Conservation (phyloP, 2,888 invertebrate genomes). For the Slavum lentiscoides region DNA sequence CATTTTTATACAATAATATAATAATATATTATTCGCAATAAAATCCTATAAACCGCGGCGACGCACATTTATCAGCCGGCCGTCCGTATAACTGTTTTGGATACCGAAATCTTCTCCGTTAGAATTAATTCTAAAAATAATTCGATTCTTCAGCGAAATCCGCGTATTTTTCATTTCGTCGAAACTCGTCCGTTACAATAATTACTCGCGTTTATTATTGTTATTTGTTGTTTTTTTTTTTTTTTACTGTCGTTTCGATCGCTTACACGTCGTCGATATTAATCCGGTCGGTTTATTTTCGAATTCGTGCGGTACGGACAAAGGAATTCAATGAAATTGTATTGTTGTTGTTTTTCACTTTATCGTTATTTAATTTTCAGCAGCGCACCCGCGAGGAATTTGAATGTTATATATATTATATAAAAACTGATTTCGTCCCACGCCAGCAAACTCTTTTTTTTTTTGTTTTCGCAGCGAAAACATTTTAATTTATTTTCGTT, state of each 20-base stretch:
- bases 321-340: slow-evolving; percentile 15
- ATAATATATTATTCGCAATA: too few species aligned
- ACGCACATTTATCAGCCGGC: too few species aligned
- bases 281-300: slow-evolving; percentile 32
- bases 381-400: slow-evolving; percentile 18
- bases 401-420: slow-evolving; percentile 21
- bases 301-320: slow-evolving; percentile 16
- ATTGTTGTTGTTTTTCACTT: slow-evolving; percentile 23
- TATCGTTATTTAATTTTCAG: slow-evolving; percentile 40
- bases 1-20: slow-evolving; percentile 2
- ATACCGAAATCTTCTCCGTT: too few species aligned
- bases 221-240: neutral
- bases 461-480: slow-evolving; percentile 22
- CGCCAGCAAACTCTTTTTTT: slow-evolving; percentile 9
- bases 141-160: too few species aligned
- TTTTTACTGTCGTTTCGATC: neutral
- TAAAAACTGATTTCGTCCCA: slow-evolving; percentile 24
- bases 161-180: too few species aligned
- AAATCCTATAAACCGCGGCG: too few species aligned
- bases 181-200: too few species aligned
- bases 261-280: slow-evolving; percentile 20
- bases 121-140: too few species aligned
- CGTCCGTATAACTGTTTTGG: too few species aligned
- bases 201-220: neutral
- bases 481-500: slow-evolving; percentile 36